Evolutionary conservation across 2,888 invertebrate species (phyloP), one percentile per base, ranked within the genome.

Genomic region (Sycophila texana): DNA sequence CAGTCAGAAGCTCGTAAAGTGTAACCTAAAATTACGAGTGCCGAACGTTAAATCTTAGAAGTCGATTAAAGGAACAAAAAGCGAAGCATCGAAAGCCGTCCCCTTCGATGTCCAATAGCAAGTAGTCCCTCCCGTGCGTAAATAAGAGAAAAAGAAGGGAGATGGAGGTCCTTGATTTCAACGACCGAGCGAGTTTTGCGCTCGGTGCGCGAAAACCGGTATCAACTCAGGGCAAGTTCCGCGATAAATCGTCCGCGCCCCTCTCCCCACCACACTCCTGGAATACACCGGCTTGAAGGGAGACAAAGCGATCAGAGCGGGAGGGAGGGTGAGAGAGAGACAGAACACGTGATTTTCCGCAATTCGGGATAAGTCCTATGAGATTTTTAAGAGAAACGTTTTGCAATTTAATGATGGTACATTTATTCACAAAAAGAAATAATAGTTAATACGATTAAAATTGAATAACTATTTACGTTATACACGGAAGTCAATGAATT

Each of bases 241-340:
- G 30, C 18, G 55, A 68, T 57, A 39, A 68, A 49, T 60, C 49
- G 71, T 70, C 47, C 58, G 1, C 30, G 18, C 5, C 39, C 18
- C 58, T 10, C 63, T 30, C 51, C 20, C 22, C 39, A 39, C n/a
- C 60, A n/a, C 22, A 14, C 51, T 30, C 51, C 47, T 63, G 26
- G 22, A 61, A 30, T 22, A 61, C 20, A 16, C 47, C n/a, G 51
- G 63, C 16, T 57, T 18, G 4, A 60, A n/a, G 18, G 53, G 4
- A 63, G 10, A 63, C 26, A 12, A 14, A 49, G 14, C 7, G 47
- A n/a, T n/a, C n/a, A 74, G 26, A 57, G 53, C 14, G 67, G 22
- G 67, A 22, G 49, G 20, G 66, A 66, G 47, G 39, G 65, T 39
- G 66, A 66, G 51, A 51, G 51, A 51, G 66, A 51, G 53, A 20